Evolutionary conservation across 37 sponge, comb jelly and placozoan species (phyloP).

Genomic region (Aphrocallistes beatrix): DNA sequence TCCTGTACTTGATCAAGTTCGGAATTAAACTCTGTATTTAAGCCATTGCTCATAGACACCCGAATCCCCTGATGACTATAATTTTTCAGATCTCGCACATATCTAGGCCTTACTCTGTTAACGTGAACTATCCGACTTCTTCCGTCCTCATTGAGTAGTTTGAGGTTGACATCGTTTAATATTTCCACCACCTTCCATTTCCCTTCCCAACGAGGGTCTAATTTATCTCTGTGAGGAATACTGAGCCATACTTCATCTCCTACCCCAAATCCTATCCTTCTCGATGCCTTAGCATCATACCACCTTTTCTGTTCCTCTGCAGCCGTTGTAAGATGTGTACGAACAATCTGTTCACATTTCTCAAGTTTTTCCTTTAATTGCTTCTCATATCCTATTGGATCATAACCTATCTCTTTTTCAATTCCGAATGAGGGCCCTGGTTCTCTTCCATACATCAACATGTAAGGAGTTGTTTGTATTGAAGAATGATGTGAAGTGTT

Average conservation of each 20-base stretch:
- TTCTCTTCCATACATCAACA: no score
- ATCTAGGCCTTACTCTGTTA: background rate
- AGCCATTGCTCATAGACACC: no score
- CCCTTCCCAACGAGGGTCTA: conserved; percentile 18
- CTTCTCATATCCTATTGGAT: background rate
- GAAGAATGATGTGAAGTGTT: no score
- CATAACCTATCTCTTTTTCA: conserved; percentile 18
- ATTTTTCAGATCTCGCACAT: no score
- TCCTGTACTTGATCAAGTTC: no score
- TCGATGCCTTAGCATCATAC: background rate
- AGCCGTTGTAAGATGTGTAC: background rate
- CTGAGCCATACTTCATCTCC: background rate
- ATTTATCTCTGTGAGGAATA: background rate
- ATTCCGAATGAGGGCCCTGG: no score
- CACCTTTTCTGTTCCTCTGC: background rate
- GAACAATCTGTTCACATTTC: background rate
- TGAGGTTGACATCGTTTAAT: background rate
- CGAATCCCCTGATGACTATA: no score
- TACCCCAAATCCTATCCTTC: background rate
- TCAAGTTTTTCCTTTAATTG: background rate
- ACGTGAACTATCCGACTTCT: background rate
- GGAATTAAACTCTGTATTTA: no score
- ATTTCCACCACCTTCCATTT: background rate
- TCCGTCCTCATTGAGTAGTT: background rate
- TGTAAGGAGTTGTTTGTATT: no score